Conservation (phyloP, 2,888 invertebrate genomes). For the Cheilosia vernalis region DNA sequence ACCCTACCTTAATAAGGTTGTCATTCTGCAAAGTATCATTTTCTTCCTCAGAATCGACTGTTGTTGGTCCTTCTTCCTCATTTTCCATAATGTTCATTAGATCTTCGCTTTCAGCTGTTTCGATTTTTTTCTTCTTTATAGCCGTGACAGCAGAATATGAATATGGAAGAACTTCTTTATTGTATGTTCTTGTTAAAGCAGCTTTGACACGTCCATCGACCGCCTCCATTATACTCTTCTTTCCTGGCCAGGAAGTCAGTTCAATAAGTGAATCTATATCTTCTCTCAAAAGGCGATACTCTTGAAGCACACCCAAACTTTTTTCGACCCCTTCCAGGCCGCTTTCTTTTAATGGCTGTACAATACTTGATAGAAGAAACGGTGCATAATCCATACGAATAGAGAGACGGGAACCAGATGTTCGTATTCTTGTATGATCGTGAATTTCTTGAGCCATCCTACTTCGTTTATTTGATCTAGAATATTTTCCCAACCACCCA, state of each 20-base stretch:
- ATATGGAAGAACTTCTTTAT: constrained; percentile 91
- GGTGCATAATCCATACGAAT: constrained; percentile 95
- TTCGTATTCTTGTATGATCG: constrained; percentile 92
- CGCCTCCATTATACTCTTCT: constrained; percentile 89
- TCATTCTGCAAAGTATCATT: constrained; percentile 87
- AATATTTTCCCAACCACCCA: constrained; percentile 97
- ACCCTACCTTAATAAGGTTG: constrained; percentile 88
- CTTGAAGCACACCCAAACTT: constrained; percentile 89
- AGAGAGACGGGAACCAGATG: constrained; percentile 91
- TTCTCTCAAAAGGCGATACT: constrained; percentile 94
- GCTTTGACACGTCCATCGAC: constrained; percentile 94
- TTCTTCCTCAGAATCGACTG: constrained; percentile 84
- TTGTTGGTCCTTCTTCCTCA: constrained; percentile 79
- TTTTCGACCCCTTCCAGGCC: constrained; percentile 89
- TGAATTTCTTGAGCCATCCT: constrained; percentile 93
- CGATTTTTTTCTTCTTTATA: constrained; percentile 86
- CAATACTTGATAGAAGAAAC: constrained; percentile 89
- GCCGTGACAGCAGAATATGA: constrained; percentile 89
- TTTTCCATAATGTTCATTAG: constrained; percentile 83
- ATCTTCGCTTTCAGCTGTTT: constrained; percentile 82
- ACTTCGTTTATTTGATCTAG: constrained; percentile 91
- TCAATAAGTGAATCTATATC: constrained; percentile 96
- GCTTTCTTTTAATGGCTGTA: constrained; percentile 89
- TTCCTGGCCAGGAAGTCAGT: constrained; percentile 92
- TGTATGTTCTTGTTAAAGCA: constrained; percentile 96